Evolutionary conservation across 2,797 vertebrate species (phyloP).

Genomic region (Helicolenus hilgendorfi): DNA sequence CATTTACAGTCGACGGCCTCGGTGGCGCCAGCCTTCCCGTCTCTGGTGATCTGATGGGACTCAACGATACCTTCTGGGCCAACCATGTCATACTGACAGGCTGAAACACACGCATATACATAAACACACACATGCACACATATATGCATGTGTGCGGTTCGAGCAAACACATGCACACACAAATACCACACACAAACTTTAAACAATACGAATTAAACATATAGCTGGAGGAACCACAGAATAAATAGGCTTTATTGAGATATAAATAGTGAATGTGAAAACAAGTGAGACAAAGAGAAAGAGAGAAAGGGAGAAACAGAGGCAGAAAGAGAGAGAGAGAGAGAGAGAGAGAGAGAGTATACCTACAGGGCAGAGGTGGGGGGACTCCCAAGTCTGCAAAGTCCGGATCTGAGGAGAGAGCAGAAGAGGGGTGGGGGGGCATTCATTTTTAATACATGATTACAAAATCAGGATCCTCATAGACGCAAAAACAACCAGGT

Average conservation of each 20-base stretch:
- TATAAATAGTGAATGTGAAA: neutral
- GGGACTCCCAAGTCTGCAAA: conserved; percentile 92
- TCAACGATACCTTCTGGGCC: conserved; percentile 99
- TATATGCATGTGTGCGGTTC: conserved; percentile 54
- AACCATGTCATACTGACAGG: conserved; percentile 98
- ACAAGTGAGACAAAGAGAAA: conserved; percentile 16
- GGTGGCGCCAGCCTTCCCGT: conserved; percentile 94
- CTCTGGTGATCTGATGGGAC: conserved; percentile 97
- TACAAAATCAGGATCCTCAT: conserved; percentile 48
- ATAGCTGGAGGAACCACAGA: neutral
- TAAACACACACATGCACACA: conserved; percentile 32
- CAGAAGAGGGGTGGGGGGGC: conserved; percentile 31
- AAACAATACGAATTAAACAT: neutral
- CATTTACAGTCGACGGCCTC: conserved; percentile 99
- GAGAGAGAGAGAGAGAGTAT: neutral
- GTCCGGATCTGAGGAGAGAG: conserved; percentile 96
- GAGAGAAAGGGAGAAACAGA: neutral
- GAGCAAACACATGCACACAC: conserved; percentile 41
- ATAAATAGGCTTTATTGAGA: neutral
- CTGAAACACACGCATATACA: conserved; percentile 87
- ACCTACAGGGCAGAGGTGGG: conserved; percentile 9
- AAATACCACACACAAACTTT: conserved; percentile 10
- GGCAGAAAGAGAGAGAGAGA: neutral
- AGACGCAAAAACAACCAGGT: conserved; percentile 43
- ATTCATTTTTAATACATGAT: conserved; percentile 69